Evolutionary conservation across 2,113 vertebrate species (phyloP).

Genomic region (Fulica atra): DNA sequence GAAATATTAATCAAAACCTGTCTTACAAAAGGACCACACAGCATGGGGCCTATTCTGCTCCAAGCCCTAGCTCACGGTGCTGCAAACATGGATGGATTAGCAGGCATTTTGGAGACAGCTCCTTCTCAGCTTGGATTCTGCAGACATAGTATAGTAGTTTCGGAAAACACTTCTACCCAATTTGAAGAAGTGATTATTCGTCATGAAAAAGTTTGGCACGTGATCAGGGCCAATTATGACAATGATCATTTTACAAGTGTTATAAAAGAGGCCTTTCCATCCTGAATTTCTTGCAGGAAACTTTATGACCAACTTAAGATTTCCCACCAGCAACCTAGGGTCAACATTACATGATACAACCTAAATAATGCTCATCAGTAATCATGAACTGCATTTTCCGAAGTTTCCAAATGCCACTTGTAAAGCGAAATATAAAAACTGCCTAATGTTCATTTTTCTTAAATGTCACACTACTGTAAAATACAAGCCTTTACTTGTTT

Average conservation of each 20-base stretch:
- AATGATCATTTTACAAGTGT: conserved; percentile 1
- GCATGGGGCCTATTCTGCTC: neutral
- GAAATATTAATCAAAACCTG: neutral
- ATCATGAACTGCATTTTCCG: neutral
- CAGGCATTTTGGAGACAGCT: neutral
- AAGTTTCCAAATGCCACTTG: conserved; percentile 38
- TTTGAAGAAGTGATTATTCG: conserved; percentile 32
- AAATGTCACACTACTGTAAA: conserved; percentile 5
- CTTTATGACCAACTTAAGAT: conserved; percentile 35
- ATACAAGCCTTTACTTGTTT: neutral
- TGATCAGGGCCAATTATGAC: conserved; percentile 24
- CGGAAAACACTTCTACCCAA: conserved; percentile 19
- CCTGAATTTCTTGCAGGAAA: conserved; percentile 39
- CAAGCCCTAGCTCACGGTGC: fast-evolving
- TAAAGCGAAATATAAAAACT: neutral
- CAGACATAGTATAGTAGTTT: conserved; percentile 16
- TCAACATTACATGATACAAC: conserved; percentile 27
- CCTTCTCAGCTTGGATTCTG: neutral
- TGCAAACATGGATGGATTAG: neutral
- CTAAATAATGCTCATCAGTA: conserved; percentile 32
- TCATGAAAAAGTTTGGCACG: conserved; percentile 33
- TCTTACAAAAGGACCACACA: neutral
- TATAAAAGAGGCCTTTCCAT: conserved; percentile 35
- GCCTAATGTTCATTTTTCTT: neutral
- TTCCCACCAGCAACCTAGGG: conserved; percentile 37